A percentile compares a stretch with the other conserved stretches of the same genome.
phyloP scores from a whole-genome alignment of 2,888 invertebrate species.

The Pristionchus entomophagus region DNA sequence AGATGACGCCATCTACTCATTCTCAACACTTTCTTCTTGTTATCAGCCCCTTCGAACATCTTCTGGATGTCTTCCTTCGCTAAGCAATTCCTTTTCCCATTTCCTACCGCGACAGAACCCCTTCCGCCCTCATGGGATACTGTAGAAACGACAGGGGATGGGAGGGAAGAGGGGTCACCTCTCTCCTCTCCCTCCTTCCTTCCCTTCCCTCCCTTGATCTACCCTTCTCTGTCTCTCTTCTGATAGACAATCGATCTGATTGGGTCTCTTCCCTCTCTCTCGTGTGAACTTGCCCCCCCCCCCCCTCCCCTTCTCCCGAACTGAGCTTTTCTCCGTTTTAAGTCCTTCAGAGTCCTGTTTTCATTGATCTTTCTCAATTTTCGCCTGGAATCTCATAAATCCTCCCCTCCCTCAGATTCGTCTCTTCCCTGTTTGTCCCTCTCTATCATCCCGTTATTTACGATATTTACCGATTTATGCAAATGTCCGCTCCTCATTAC shows the following conservation, averaged over 20 bases:
- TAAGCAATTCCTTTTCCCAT: no score
- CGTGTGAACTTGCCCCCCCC: not conserved
- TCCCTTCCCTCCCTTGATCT: constrained; percentile 22
- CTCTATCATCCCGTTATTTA: constrained; percentile 4
- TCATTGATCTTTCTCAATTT: not conserved
- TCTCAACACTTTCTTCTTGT: no score
- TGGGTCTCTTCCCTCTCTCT: not conserved
- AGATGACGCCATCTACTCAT: no score
- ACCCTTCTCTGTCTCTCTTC: not conserved
- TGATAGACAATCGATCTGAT: not conserved
- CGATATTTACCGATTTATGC: constrained; percentile 38
- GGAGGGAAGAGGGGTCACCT: no score
- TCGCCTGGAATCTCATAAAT: not conserved
- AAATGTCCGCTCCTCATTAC: constrained; percentile 12
- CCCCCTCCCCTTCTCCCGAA: not conserved
- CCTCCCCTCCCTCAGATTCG: not conserved
- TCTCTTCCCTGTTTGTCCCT: not conserved
- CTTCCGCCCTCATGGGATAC: no score
- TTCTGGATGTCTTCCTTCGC: no score
- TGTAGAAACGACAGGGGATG: no score
- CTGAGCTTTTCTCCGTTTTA: no score
- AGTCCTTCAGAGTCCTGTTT: no score
- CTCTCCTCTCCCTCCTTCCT: not conserved
- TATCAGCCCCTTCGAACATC: no score
- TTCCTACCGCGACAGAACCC: no score